Base-by-base conservation (phyloP, 2,113 vertebrate genomes). In the Festucalex cinctus region DNA sequence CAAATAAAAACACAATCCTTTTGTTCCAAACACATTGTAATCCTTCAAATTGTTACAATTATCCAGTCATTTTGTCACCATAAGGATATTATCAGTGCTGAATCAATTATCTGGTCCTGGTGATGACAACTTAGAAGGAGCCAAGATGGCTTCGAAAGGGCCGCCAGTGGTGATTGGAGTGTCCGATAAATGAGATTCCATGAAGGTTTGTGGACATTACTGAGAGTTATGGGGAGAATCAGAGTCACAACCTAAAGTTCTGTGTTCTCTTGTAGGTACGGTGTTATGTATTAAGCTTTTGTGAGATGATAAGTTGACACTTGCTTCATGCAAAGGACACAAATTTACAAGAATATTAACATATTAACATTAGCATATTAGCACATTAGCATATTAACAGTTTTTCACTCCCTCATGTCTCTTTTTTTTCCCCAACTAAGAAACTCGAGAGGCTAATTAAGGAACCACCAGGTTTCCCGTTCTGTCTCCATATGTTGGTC, bases 101-200 rank as follows among this genome's bases (percentile, higher is more conserved):
- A 74, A 85, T 74, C 75, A 75, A 60, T 80, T 66, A 77, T 74
- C 77, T 72, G 72, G 51, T 26, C 67, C 63, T 9, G 36, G 64
- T 70, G 46, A 74, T 73, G 81, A 80, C 68, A 80, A 77, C 46
- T 32, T 70, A 75, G 66, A 37, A 59, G 63, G 65, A 78, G 61
- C 56, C 66, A 67, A 77, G 65, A 69, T 58, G 59, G 64, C 78
- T 64, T 66, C 78, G 7, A 63, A 44, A 61, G 69, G 75, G 75
- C 67, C 73, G 66, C 58, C 48, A 19, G 66, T 41, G 41, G n/a
- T 26, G 77, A 54, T 63, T 73, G 73, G 64, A 53, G 70, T 63
- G n/a, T 72, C 63, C 65, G 68, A 62, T 57, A 59, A 75, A 74
- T 70, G 69, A 83, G 65, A 77, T 73, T 79, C 70, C 68, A 70